Evolutionary conservation across 2,113 vertebrate genomes (phyloP), one percentile per base, ranked within the genome.

Genomic region (Charadrius vociferus): DNA sequence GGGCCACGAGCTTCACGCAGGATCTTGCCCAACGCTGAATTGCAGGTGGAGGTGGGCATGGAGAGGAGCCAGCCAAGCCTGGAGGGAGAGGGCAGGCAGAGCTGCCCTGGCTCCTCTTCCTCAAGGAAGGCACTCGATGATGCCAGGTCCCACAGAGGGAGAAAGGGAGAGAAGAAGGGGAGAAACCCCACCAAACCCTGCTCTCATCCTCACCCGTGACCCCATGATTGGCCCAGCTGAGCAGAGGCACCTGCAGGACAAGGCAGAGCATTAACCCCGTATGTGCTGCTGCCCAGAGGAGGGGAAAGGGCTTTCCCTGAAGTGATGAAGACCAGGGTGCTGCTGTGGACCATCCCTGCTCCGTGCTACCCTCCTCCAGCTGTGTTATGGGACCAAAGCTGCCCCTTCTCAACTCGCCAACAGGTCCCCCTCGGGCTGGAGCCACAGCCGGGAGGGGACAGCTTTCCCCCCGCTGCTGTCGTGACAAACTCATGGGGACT

Each of bases 391-490:
- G 34, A 14, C 29, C 2, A 10, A 63, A 58, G 34, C 23, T 59
- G 47, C 5, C 32, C 47, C 37, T 80, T 82, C 39, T 43, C 27
- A 9, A 56, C 37, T 41, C 29, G 29, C 61, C 19, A 3, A 22
- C 21, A 50, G 34, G 12, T 45, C 6, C 8, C 22, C 16, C 19
- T 32, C 0, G 0, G 41, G 3, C 10, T 3, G 0, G 62, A 77
- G 39, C 39, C 32, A 4, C 0, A 24, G 49, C 49, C 22, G 12
- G 22, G 22, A 50, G 49, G 49, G 49, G 22, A 50, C 22, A 10
- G 1, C 20, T 58, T 37, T 6, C 6, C 1, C 34, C 22, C 52
- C 6, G 18, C 19, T 30, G 20, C 36, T 10, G 14, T 22, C 2
- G 2, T 58, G 56, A 52, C 79, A 45, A 32, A 47, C 22, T 50